Evolutionary conservation across 2,888 invertebrate genomes (phyloP), one percentile per base, ranked within the genome.

Genomic region (Philereme vetulata): DNA sequence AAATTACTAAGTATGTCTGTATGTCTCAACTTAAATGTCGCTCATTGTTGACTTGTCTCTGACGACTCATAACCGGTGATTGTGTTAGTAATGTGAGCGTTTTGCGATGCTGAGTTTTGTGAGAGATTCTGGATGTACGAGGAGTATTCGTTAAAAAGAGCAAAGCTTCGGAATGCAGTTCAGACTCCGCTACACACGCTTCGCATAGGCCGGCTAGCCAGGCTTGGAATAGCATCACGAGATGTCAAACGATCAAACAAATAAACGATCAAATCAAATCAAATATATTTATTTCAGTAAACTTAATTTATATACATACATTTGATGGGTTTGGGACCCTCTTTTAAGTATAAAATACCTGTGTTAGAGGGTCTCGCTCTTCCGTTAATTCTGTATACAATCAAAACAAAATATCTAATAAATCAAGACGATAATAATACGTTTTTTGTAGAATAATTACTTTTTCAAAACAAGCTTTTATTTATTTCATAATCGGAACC

Each of bases 81-180:
- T 58, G 53, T 60, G 42, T 53, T 46, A 35, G 51, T 63, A 45
- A 60, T 48, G 38, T 45, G 56, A 35, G 34, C 38, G 46, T 43
- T 51, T 56, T 38, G 10, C 6, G 32, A 47, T 49, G 21, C 11
- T 45, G 52, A 56, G 50, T 21, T 35, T 47, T 56, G 51, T 36
- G 43, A 9, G 56, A 49, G 50, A 43, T 32, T 44, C 43, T n/a
- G 34, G 8, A 52, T 5, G 4, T 7, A 32, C 44, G 10, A 7
- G 10, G 33, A 34, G 38, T 40, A 4, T 33, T 54, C 32, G 8
- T 21, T 36, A 65, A 68, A 58, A 69, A 67, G 68, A 74, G 66
- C 72, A 75, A 77, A 71, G 67, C 66, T 63, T 44, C 54, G 70
- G 68, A 67, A 71, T 70, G 72, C 64, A 59, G 64, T 64, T 36